Base-by-base conservation (phyloP, 1,140 invertebrate genomes). In the Drosophila repletoides region DNA sequence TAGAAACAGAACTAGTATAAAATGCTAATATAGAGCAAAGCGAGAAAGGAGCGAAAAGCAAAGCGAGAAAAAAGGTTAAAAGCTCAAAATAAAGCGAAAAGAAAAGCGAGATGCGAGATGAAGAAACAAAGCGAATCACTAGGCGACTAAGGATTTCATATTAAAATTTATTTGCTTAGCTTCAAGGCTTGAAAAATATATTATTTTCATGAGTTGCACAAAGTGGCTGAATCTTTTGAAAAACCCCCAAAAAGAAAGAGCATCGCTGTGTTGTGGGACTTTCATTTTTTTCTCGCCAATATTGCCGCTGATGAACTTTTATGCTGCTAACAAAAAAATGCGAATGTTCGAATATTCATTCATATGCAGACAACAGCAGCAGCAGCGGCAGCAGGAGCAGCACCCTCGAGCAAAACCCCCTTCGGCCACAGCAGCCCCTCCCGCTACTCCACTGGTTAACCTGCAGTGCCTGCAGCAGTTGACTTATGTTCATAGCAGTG, bases 321-420 rank as follows among this genome's bases (percentile, higher is more conserved):
- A 74, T 83, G 65, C 38, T 67, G 74, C 41, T 38, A 63, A 49
- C 59, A 67, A 49, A 75, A 79, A 72, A 68, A 61, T 28, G 70
- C 60, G 65, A 83, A 67, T 74, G 79, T 74, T 83, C 79, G 79
- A 83, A 83, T 83, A 84, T 83, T 83, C 79, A 83, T 83, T 83
- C 79, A 83, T 83, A 83, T 83, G 79, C 79, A 83, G 79, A 72
- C 79, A 77, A 38, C 73, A 71, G 69, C 79, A 83, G 70, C 58
- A 49, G 49, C 67, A 59, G 58, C 72, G 76, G 70, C 51, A 21
- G 40, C n/a, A 22, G n/a, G n/a, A n/a, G n/a, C n/a, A 9, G 49
- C 52, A 14, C 29, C 72, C 46, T 31, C 21, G 51, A 34, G 36
- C 76, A 26, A 22, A 26, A 55, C 26, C 28, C 45, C 12, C 29